phyloP scores from a whole-genome alignment of 1,140 invertebrate genomes.

The Probaryconus sp. region DNA sequence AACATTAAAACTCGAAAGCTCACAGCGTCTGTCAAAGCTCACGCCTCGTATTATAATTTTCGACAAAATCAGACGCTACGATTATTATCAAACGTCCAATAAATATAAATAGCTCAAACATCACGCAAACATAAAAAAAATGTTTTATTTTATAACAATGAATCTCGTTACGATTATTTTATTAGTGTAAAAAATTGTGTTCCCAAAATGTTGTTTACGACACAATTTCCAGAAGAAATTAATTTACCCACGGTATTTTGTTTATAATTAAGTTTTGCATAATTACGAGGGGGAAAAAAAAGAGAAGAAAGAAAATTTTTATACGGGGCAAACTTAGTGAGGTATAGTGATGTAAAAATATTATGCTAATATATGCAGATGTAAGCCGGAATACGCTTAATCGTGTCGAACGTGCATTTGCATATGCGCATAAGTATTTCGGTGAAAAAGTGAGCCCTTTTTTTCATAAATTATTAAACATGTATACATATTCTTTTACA shows the following conservation, averaged over 20 bases:
- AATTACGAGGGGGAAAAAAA: constrained; percentile 11
- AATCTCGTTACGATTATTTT: too few species aligned
- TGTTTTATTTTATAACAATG: too few species aligned
- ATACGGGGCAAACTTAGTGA: constrained; percentile 3
- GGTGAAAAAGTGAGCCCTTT: constrained; percentile 29
- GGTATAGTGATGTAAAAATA: constrained; percentile 43
- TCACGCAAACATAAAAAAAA: too few species aligned
- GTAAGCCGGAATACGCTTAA: constrained; percentile 44
- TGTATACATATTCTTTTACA: constrained; percentile 28
- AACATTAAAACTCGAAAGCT: too few species aligned
- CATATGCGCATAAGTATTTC: constrained; percentile 46
- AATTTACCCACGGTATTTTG: background rate
- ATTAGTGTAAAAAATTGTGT: too few species aligned
- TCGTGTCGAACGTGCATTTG: constrained; percentile 56
- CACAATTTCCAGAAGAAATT: background rate
- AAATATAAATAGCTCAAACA: too few species aligned
- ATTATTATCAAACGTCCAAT: too few species aligned
- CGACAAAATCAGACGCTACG: too few species aligned
- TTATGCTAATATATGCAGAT: constrained; percentile 54
- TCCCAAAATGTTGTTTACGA: too few species aligned
- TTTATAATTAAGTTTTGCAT: constrained; percentile 28
- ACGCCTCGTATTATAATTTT: too few species aligned
- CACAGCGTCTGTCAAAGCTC: too few species aligned
- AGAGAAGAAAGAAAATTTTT: too few species aligned
- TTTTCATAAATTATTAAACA: constrained; percentile 56